Evolutionary conservation across 2,888 invertebrate species (phyloP), one percentile per base, ranked within the genome.

Genomic region (Dryocosmus kuriphilus): DNA sequence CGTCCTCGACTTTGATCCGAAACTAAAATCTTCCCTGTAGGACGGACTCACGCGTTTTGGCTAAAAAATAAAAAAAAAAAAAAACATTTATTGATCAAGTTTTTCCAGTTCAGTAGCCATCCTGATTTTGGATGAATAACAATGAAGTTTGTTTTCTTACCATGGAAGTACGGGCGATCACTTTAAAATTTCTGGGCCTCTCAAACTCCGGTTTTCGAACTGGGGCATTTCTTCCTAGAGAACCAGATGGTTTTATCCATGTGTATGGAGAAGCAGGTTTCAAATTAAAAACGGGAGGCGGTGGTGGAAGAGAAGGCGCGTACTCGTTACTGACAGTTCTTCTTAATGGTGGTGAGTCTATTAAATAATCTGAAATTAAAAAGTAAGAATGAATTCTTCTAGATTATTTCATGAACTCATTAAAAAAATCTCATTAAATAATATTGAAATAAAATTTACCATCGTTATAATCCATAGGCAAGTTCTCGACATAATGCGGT

Each of bases 271-370:
- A 82, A 14, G 88, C 77, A 27, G 90, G 85, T 77, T 90, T 90
- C 81, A 91, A 86, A 83, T 84, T 87, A 78, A 91, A 91, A 71
- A 91, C 87, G 78, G 91, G 91, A 57, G 90, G 91, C 62, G 91
- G 91, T 2, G 91, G 91, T 4, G 90, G 91, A 41, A 88, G 87
- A 73, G 87, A 83, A 14, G 91, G 90, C n/a, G 90, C 90, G 76
- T 91, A 91, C 46, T 91, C 91, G 75, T 91, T 91, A 77, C 83
- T 91, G 1, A 92, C 91, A 3, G 91, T 92, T 67, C 91, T 87
- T 74, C 91, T 88, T 71, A 91, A 80, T 14, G 88, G 86, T 60
- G 87, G 83, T 11, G 87, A 80, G 4, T 91, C 90, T 81, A 89
- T 85, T 76, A 89, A 78, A 80, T 89, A 91, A 85, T 89, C 90